Base-by-base conservation (phyloP, 2,888 invertebrate species). In the Cephus spinipes region DNA sequence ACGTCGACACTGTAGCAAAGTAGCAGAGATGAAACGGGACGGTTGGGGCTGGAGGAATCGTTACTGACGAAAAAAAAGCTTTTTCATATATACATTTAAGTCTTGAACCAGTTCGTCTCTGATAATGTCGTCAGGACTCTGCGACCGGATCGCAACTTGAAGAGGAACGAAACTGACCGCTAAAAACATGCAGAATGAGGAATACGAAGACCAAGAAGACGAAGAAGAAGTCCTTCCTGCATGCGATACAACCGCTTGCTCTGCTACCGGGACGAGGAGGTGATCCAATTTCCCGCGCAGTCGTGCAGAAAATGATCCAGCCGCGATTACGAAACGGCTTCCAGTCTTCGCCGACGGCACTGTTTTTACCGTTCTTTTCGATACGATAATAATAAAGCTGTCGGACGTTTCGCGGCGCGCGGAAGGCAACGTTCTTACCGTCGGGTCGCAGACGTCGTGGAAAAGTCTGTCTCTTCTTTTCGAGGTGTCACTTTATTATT, bases 261-360 rank as follows among this genome's bases (percentile, higher is more conserved):
- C 75, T 69, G 76, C n/a, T 30, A 55, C 78, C 79, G 79, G 78
- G 81, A 79, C 34, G 75, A 79, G 86, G 85, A 88, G 90, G 88
- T 91, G 91, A 91, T 91, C 91, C 90, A 91, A 91, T 91, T 91
- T 91, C 89, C 88, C 88, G 89, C 81, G 89, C 91, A 90, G 90
- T 91, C 91, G 91, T 91, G 91, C 91, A 90, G 91, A 91, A 91
- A 91, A 91, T 91, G 88, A 91, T 91, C 88, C 87, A 83, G 84
- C 86, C 85, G 85, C 89, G 89, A 90, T 91, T 91, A 90, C 88
- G 89, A 91, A 91, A 91, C 89, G 88, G 89, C 90, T 90, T 89
- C 90, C 87, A 90, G 89, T 90, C 89, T 90, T 87, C 84, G 90
- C 88, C 87, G 87, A 85, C 79, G 75, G 77, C 77, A 71, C 69